phyloP scores from a whole-genome alignment of 2,888 invertebrate species.

The Schrankia costaestrigalis region DNA sequence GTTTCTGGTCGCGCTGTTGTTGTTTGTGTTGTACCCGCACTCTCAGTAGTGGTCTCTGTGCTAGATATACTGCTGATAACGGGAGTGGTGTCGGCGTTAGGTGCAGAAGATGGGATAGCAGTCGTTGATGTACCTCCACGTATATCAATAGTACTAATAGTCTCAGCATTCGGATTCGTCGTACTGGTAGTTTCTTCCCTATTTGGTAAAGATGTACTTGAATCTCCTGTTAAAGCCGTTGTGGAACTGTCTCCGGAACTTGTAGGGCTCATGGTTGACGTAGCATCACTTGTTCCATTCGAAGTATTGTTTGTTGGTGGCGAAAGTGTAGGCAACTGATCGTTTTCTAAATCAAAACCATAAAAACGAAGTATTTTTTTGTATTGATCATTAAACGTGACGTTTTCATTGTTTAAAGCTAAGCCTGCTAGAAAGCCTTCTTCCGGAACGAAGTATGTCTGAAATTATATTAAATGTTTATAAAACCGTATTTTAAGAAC shows the following conservation, averaged over 20 bases:
- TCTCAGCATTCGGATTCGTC: slow-evolving; percentile 52
- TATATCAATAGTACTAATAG: slow-evolving; percentile 39
- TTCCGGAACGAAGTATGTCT: slow-evolving; percentile 91
- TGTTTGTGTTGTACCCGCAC: slow-evolving; percentile 11
- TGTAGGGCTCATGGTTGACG: slow-evolving; percentile 24
- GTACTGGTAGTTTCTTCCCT: slow-evolving; percentile 48
- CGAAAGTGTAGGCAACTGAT: slow-evolving; percentile 51
- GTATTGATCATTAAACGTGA: slow-evolving; percentile 87
- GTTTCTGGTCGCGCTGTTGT: slow-evolving; percentile 2
- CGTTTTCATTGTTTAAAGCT: slow-evolving; percentile 88
- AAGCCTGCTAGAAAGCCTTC: slow-evolving; percentile 91
- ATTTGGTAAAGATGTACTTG: slow-evolving; percentile 34
- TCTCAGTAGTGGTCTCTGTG: slow-evolving; percentile 20
- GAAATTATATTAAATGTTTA: slow-evolving; percentile 35
- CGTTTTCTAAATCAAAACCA: slow-evolving; percentile 86
- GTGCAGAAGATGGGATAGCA: slow-evolving; percentile 40
- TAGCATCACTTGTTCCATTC: slow-evolving; percentile 32
- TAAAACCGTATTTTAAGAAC: neutral
- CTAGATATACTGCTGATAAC: slow-evolving; percentile 13
- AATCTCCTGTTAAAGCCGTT: slow-evolving; percentile 30
- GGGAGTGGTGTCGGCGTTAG: slow-evolving; percentile 46
- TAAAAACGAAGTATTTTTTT: slow-evolving; percentile 88
- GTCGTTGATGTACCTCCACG: slow-evolving; percentile 42
- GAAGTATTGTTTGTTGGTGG: slow-evolving; percentile 38
- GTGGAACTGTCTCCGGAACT: slow-evolving; percentile 22